Evolutionary conservation across 2,888 invertebrate genomes (phyloP), one percentile per base, ranked within the genome.

Genomic region (Drosophila mercatorum): DNA sequence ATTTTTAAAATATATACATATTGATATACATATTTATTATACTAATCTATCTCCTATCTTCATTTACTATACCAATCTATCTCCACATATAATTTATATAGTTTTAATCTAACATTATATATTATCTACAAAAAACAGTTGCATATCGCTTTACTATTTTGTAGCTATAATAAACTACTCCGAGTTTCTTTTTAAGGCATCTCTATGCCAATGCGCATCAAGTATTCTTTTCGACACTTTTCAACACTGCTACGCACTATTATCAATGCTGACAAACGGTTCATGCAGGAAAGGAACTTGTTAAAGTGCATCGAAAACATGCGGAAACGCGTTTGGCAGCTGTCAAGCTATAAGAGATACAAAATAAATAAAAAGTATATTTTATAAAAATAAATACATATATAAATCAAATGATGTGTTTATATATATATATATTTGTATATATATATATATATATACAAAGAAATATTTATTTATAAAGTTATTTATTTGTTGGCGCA

Each of bases 281-380:
- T 2, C 47, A 36, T 14, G 14, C 17, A 46, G 22, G 2, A 44
- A 62, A 8, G 11, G 36, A 47, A 34, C 17, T n/a, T 56, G 44
- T 11, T 4, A 52, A 52, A 57, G 56, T 63, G 49, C 63, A 63
- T 40, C 46, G 52, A 52, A 11, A 57, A n/a, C 28, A 53, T 38
- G 14, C 38, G 14, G 11, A 28, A 12, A 22, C 7, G 17, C 62
- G 11, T 63, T 31, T 43, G 31, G 12, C 43, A 63, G 22, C 22
- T 38, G 8, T 41, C 22, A n/a, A 14, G 47, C 31, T 5, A 31
- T 52, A 53, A 53, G 14, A 56, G 52, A 49, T n/a, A 36, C 31
- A 41, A 58, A 62, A 17, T 10, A 47, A 14, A 49, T 31, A 28
- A 47, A 28, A 47, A 14, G 14, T 46, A 28, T 28, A 31, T 4